These are phyloP conservation scores for Hemicordylus capensis DNA, from an alignment of 2,113 vertebrate genomes.

Conservation along the genomic window DNA sequence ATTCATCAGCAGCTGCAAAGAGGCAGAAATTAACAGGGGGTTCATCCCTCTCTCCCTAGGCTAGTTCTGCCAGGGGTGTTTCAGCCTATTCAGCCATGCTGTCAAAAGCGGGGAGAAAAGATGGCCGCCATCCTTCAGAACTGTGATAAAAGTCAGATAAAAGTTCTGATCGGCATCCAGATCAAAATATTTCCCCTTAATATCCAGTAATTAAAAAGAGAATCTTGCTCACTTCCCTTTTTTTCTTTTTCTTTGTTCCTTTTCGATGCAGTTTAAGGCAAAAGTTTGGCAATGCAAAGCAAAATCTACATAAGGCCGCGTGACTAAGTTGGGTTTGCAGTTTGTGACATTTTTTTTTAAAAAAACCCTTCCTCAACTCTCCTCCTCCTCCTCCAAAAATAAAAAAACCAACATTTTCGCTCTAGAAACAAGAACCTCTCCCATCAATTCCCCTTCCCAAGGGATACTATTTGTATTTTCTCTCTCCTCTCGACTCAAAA, in stretches of 20 bases:
- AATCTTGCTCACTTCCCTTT: conserved; percentile 63
- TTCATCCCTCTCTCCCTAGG: background rate
- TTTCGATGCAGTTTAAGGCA: conserved; percentile 89
- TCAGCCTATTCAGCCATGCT: background rate
- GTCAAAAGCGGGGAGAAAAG: background rate
- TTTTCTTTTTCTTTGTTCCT: background rate
- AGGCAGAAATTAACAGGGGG: background rate
- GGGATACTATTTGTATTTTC: background rate
- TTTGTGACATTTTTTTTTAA: conserved; percentile 66
- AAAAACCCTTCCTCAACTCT: background rate
- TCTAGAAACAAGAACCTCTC: background rate
- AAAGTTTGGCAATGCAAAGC: conserved; percentile 88
- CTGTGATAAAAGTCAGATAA: background rate
- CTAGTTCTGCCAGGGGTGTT: background rate
- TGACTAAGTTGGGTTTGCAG: conserved; percentile 79
- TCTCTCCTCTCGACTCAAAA: background rate
- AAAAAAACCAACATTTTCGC: conserved; percentile 35
- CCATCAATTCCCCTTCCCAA: background rate
- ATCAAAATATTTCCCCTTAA: background rate
- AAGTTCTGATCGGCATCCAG: background rate
- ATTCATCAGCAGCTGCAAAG: background rate
- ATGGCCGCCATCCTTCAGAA: no score
- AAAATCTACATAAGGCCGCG: conserved; percentile 94
- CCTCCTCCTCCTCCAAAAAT: conserved; percentile 35
- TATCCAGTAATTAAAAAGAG: conserved; percentile 47